Base-by-base conservation (phyloP, 2,113 vertebrate species). In the Sminthopsis crassicaudata region DNA sequence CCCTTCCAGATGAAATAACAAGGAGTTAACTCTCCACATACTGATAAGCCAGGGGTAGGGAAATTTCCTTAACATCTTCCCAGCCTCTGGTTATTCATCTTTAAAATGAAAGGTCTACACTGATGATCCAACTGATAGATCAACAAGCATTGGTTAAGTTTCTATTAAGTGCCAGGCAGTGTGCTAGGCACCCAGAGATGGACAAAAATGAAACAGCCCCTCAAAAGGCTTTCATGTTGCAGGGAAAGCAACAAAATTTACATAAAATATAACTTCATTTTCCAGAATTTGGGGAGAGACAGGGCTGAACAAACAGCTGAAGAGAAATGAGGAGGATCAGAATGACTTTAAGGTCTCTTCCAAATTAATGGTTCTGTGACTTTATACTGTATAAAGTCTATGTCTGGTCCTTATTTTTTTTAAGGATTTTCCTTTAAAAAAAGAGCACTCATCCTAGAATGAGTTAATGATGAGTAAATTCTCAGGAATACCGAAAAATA, bases 351-450 rank as follows among this genome's bases (percentile, higher is more conserved):
- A 84, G 5, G 36, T 42, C 14, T 16, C n/a, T 84, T 84, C 67
- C 36, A 84, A 22, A 42, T 42, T 7, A 42, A 42, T 42, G 5
- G 22, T 84, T 84, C 19, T 84, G 67, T 42, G 36, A 42, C 67
- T 42, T 84, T 42, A 84, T 42, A 42, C 36, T 84, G 67, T 16
- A 42, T 42, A n/a, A 30, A 42, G 7, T 84, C n/a, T 84, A 84
- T 42, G 36, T 19, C 14, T 42, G n/a, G 60, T n/a, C 14, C 30
- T 76, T 67, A n/a, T n/a, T n/a, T n/a, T n/a, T n/a, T n/a, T n/a
- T n/a, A n/a, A n/a, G n/a, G 36, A 67, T 19, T 9, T 93, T 96
- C 42, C 30, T 76, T 94, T 90, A 46, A 90, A 97, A 96, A 36
- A 67, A 67, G 11, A 94, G 50, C 7, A 90, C n/a, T 19, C 91